phyloP scores from a whole-genome alignment of 1,140 invertebrate species.

The Papilio aristodemus region DNA sequence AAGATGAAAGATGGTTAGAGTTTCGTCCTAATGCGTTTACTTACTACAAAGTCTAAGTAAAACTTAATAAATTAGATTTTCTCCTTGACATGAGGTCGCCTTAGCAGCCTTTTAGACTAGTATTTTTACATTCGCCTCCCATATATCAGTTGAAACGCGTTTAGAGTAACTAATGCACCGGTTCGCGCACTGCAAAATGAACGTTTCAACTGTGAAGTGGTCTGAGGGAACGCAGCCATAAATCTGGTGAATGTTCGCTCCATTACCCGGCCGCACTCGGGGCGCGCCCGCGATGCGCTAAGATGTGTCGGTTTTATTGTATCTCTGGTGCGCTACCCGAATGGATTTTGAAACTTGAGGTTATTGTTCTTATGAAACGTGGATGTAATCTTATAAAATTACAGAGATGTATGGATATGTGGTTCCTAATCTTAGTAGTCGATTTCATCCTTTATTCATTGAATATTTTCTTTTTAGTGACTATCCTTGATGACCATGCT shows the following conservation, averaged over 20 bases:
- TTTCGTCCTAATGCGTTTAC: background rate
- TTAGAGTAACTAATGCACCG: constrained; percentile 35
- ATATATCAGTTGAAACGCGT: constrained; percentile 30
- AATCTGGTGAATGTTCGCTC: constrained; percentile 48
- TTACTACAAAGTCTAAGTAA: background rate
- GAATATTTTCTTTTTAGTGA: too few relatives aligned
- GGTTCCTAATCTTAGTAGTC: background rate
- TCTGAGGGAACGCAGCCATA: constrained; percentile 45
- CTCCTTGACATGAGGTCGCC: background rate
- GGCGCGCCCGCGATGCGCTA: constrained; percentile 15
- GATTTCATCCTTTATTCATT: background rate
- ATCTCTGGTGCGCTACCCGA: constrained; percentile 2
- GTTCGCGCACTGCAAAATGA: constrained; percentile 31
- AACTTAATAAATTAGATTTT: background rate
- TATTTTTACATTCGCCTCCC: constrained; percentile 3
- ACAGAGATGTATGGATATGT: background rate
- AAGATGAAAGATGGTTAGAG: background rate
- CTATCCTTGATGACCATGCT: too few relatives aligned
- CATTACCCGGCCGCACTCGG: constrained; percentile 43
- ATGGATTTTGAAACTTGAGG: constrained; percentile 28
- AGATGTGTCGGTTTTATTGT: constrained; percentile 30
- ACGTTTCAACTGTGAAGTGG: constrained; percentile 32
- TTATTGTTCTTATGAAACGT: constrained; percentile 7
- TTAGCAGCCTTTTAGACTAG: background rate
- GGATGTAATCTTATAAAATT: background rate